These are phyloP conservation scores for Drosophila lacicola DNA, from an alignment of 2,888 invertebrate genomes.

Conservation along the genomic window DNA sequence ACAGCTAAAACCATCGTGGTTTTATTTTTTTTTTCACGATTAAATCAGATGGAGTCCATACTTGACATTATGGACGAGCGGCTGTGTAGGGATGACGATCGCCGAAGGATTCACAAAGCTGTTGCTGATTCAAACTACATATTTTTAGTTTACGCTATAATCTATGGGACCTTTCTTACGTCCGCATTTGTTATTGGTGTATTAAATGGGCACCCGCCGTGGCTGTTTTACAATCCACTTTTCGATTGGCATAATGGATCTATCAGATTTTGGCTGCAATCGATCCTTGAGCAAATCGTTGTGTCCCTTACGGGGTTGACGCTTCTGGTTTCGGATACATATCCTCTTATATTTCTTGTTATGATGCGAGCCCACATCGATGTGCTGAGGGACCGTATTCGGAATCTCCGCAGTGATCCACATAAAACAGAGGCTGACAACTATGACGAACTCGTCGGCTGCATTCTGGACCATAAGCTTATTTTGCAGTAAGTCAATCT, in stretches of 20 bases:
- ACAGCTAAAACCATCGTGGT: conserved; percentile 28
- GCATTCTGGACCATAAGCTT: conserved; percentile 37
- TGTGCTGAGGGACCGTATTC: conserved; percentile 36
- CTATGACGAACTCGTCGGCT: conserved; percentile 40
- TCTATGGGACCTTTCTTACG: conserved; percentile 25
- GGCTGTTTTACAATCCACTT: conserved; percentile 55
- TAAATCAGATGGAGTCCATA: conserved; percentile 17
- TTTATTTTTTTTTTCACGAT: conserved; percentile 10
- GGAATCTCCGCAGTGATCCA: conserved; percentile 34
- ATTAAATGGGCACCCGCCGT: conserved; percentile 45
- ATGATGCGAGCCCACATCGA: conserved; percentile 42
- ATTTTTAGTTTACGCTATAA: conserved; percentile 24
- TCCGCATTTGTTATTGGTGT: conserved; percentile 21
- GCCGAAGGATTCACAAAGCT: conserved; percentile 42
- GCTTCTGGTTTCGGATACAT: conserved; percentile 12
- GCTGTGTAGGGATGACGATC: conserved; percentile 23
- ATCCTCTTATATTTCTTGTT: conserved; percentile 13
- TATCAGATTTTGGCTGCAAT: conserved; percentile 35
- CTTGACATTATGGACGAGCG: conserved; percentile 41
- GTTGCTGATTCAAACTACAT: conserved; percentile 46
- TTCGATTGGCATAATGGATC: conserved; percentile 49
- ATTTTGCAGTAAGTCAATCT: conserved; percentile 34
- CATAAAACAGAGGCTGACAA: conserved; percentile 21
- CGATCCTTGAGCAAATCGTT: conserved; percentile 36
- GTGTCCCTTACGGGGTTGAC: not conserved